These are phyloP conservation scores for Lithophane leautieri DNA, from an alignment of 2,888 invertebrate species.

Conservation along the genomic window DNA sequence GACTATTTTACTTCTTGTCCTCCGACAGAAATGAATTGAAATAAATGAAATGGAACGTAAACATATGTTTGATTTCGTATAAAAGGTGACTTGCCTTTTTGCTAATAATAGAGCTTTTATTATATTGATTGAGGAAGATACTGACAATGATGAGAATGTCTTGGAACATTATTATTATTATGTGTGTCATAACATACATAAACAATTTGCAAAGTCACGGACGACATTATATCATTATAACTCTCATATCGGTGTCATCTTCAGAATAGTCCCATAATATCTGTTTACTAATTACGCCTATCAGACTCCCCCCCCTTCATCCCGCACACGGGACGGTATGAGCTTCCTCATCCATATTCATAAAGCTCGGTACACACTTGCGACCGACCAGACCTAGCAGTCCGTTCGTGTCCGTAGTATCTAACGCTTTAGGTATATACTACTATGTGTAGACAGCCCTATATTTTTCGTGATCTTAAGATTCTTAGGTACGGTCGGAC, in stretches of 20 bases:
- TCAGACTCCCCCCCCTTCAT: conserved; percentile 3
- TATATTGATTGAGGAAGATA: conserved; percentile 22
- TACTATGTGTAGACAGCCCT: not conserved
- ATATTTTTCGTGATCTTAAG: not conserved
- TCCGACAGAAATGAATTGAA: conserved; percentile 72
- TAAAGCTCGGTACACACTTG: conserved; percentile 53
- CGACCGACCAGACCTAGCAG: conserved; percentile 35
- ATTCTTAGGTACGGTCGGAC: not conserved
- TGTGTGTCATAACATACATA: no score
- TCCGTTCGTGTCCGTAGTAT: conserved; percentile 20
- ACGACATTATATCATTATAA: not conserved
- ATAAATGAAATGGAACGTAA: conserved; percentile 70
- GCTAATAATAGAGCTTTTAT: conserved; percentile 14
- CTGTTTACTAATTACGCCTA: conserved; percentile 43
- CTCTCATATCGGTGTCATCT: conserved; percentile 4
- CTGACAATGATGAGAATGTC: conserved; percentile 8
- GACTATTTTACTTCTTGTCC: conserved; percentile 72
- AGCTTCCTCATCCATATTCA: conserved; percentile 61
- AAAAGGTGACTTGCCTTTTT: conserved; percentile 23
- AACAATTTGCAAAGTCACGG: not conserved
- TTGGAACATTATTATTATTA: conserved; percentile 3
- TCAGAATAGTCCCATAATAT: conserved; percentile 25
- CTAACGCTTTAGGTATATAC: not conserved
- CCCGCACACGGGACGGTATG: conserved; percentile 36
- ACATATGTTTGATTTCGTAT: conserved; percentile 40